Evolutionary conservation across 1,140 invertebrate species (phyloP), one percentile per base, ranked within the genome.

Genomic region (Melitaea cinxia): DNA sequence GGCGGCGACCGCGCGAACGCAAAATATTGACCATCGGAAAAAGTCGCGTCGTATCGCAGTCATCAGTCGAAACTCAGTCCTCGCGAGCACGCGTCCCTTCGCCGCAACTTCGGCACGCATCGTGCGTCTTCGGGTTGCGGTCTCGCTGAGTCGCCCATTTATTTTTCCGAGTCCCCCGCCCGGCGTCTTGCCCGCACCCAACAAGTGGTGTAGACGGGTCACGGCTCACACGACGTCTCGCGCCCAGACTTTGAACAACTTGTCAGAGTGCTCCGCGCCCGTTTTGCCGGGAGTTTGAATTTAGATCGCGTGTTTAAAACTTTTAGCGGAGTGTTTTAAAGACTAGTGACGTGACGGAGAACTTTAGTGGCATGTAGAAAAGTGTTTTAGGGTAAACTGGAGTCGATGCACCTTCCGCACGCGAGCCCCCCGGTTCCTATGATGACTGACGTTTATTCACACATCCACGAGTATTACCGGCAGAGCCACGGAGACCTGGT

Each of bases 401-500:
- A 85, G 85, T 88, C 84, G 78, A 92, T 92, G 91, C 91, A 91
- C 88, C 83, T 92, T 55, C 91, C 91, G 78, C 86, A 89, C 80
- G 83, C 81, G 68, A 87, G 80, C 65, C 85, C 82, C 17, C 78
- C 86, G 76, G 85, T 92, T 72, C 91, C 93, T 62, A 92, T 92
- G 58, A 94, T 94, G 83, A 94, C 94, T 75, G 95, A 96, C 61
- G 93, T 94, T 85, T 95, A 94, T 77, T 92, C 93, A 59, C 92
- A 93, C 52, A 91, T 96, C 57, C 94, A 95, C 69, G 96, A 97
- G 64, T 94, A 96, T 71, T 93, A 98, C 30, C 94, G 95, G 81
- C 96, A 97, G 77, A 97, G 95, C 78, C 96, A 96, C 77, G 97
- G 97, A 0, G 97, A 98, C 78, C 91, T 99, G 75, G 96, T 98